These are phyloP conservation scores for Amphibalanus amphitrite DNA, from an alignment of 1,140 invertebrate species.

Conservation along the genomic window DNA sequence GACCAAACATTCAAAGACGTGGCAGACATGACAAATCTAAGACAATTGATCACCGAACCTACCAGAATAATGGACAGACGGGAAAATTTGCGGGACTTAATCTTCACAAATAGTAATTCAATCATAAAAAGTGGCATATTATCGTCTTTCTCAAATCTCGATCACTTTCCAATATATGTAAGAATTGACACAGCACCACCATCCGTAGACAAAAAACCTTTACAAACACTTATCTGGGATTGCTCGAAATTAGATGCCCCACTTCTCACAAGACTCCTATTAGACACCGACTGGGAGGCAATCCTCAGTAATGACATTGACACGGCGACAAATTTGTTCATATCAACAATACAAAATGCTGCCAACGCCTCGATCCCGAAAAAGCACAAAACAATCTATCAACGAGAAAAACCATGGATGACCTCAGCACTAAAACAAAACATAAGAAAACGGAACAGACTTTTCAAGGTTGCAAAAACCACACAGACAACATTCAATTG, in stretches of 20 bases:
- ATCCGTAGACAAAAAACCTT: neutral
- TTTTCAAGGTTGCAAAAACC: neutral
- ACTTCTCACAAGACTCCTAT: neutral
- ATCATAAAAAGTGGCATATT: neutral
- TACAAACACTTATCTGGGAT: neutral
- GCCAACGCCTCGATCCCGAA: neutral
- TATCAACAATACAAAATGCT: neutral
- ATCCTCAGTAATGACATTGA: neutral
- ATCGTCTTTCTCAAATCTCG: neutral
- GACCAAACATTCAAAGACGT: neutral
- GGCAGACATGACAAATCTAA: neutral
- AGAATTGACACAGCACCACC: neutral
- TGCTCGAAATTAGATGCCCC: neutral
- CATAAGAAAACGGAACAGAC: neutral
- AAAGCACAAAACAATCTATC: neutral
- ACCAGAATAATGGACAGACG: neutral
- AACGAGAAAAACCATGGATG: neutral
- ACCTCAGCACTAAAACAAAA: neutral
- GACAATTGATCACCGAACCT: neutral
- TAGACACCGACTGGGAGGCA: neutral
- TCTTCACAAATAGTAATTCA: neutral
- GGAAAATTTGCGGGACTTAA: neutral
- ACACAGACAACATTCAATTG: neutral
- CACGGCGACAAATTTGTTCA: neutral
- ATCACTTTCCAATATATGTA: neutral